Conservation (phyloP, 1,140 invertebrate genomes). For the Scaptomyza pallida region DNA sequence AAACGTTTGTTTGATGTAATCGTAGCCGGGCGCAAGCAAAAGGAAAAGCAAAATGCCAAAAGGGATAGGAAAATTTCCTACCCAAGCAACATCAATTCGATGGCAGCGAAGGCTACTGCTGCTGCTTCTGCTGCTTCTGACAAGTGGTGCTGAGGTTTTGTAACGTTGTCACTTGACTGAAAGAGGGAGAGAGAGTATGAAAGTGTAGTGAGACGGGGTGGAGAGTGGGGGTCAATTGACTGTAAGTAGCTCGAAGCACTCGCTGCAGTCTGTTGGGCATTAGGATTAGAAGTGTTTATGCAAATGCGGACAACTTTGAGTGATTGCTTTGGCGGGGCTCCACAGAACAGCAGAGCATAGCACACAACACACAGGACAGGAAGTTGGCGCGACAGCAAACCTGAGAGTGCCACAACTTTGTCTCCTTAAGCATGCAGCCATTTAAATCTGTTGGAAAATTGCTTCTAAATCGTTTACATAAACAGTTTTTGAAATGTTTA, state of each 20-base stretch:
- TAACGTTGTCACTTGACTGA: conserved; percentile 60
- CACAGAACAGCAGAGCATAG: no score
- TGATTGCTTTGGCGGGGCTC: conserved; percentile 57
- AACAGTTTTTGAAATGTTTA: conserved; percentile 19
- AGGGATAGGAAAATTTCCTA: conserved; percentile 8
- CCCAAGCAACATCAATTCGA: conserved; percentile 58
- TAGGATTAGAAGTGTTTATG: conserved; percentile 80
- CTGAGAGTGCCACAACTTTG: background rate
- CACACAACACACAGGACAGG: no score
- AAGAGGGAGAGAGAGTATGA: background rate
- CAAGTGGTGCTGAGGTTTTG: conserved; percentile 39
- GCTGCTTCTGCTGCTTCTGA: conserved; percentile 17
- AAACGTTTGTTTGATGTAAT: conserved; percentile 74
- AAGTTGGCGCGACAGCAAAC: conserved; percentile 16
- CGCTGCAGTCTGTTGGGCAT: conserved; percentile 59
- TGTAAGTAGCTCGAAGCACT: conserved; percentile 64
- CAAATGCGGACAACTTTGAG: conserved; percentile 79
- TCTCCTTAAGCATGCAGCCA: conserved; percentile 30
- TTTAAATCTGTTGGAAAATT: conserved; percentile 54
- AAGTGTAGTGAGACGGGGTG: conserved; percentile 1
- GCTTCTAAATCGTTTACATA: conserved; percentile 57
- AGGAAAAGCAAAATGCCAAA: conserved; percentile 39
- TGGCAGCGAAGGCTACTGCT: conserved; percentile 13
- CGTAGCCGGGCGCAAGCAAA: conserved; percentile 56
- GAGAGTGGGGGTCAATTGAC: conserved; percentile 62